phyloP scores from a whole-genome alignment of 2,113 vertebrate species.

The Rhegmatorhina hoffmannsi region DNA sequence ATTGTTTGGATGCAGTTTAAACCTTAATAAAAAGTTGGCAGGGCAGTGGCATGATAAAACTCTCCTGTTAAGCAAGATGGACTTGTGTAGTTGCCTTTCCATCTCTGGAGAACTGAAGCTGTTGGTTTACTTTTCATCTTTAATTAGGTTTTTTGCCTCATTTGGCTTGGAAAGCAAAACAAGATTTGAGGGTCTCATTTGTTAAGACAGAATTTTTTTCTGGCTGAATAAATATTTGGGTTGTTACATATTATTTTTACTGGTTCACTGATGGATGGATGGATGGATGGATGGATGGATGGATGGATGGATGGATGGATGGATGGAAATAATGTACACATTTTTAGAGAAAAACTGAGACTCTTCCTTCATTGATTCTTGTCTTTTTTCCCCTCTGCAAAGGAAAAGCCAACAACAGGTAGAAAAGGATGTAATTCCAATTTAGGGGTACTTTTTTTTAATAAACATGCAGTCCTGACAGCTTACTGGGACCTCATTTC shows the following conservation, averaged over 20 bases:
- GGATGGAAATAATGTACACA: neutral
- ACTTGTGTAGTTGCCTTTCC: neutral
- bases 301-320: neutral
- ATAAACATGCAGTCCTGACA: neutral
- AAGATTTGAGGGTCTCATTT: neutral
- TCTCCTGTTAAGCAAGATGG: neutral
- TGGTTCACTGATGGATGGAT: neutral
- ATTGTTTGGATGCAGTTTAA: neutral
- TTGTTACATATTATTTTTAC: neutral
- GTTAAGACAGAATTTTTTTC: neutral
- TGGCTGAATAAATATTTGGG: neutral
- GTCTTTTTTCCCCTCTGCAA: neutral
- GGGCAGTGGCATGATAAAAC: neutral
- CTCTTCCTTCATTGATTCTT: neutral
- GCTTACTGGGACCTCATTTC: neutral
- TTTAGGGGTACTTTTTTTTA: neutral
- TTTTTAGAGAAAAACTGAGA: neutral
- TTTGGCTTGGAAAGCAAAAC: neutral
- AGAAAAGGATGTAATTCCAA: neutral
- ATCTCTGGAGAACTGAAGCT: neutral
- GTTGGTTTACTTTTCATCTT: slow-evolving; percentile 23
- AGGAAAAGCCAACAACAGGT: neutral
- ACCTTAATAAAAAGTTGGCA: slow-evolving; percentile 6
- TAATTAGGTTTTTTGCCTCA: slow-evolving; percentile 1
- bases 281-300: neutral